phyloP scores from a whole-genome alignment of 1,140 invertebrate genomes.

The Dermatophagoides farinae region DNA sequence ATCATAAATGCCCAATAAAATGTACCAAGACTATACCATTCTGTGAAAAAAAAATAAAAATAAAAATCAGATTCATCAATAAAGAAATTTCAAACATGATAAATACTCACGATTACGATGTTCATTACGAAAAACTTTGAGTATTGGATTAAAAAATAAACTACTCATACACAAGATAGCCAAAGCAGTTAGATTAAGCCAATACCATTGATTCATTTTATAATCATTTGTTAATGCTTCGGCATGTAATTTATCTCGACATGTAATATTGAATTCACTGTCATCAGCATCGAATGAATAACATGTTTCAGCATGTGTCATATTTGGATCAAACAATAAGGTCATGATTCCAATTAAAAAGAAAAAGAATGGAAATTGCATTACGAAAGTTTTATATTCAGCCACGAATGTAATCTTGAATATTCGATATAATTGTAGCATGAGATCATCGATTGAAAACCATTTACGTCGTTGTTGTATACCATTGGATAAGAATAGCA shows the following conservation, averaged over 20 bases:
- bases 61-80: neutral
- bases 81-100: too few species aligned
- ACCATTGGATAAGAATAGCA: neutral
- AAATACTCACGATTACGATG: slow-evolving; percentile 4
- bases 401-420: neutral
- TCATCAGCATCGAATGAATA: neutral
- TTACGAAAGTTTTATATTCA: neutral
- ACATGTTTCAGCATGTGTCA: neutral
- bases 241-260: neutral
- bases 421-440: neutral
- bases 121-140: slow-evolving; percentile 4
- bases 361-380: neutral
- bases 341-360: neutral
- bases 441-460: neutral
- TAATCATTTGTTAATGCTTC: neutral
- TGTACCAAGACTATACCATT: neutral
- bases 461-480: neutral
- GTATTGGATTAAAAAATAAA: neutral
- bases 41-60: neutral
- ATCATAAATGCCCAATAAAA: neutral
- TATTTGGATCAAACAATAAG: neutral
- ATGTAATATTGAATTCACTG: neutral
- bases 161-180: neutral
- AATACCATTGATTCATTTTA: neutral
- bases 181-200: neutral